phyloP scores from a whole-genome alignment of 2,113 vertebrate genomes.

The Gila orcuttii region DNA sequence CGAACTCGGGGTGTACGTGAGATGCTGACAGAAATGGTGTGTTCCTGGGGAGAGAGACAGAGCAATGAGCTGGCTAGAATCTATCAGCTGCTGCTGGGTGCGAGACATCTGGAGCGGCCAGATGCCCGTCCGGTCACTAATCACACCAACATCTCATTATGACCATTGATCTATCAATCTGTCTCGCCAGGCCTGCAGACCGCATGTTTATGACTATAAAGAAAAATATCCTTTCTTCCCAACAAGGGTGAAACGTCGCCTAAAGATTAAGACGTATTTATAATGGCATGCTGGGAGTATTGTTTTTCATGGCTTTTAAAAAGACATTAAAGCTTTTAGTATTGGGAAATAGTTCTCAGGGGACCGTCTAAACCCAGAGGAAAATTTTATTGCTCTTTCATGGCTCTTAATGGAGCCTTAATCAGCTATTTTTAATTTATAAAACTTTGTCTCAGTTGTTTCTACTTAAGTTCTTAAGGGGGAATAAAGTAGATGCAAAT shows the following conservation, averaged over 20 bases:
- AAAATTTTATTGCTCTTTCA: background rate
- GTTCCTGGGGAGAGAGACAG: background rate
- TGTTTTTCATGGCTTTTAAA: background rate
- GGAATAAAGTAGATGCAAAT: background rate
- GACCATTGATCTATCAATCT: constrained; percentile 47
- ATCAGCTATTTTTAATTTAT: constrained; percentile 11
- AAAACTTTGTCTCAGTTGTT: background rate
- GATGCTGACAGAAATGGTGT: background rate
- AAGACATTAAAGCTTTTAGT: constrained; percentile 21
- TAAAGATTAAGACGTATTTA: background rate
- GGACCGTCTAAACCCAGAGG: background rate
- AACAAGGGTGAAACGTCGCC: background rate
- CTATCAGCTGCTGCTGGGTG: constrained; percentile 38
- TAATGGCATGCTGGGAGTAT: background rate
- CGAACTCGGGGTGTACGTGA: background rate
- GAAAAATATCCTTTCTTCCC: constrained; percentile 15
- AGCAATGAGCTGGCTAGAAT: constrained; percentile 24
- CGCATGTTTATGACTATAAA: constrained; percentile 21
- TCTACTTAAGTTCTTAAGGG: background rate
- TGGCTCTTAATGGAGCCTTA: background rate
- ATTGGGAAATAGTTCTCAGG: background rate
- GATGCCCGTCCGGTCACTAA: constrained; percentile 45
- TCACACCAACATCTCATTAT: constrained; percentile 49
- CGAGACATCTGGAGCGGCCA: constrained; percentile 50
- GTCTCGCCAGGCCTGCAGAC: constrained; percentile 16